A percentile compares a stretch with the other conserved stretches of the same genome.
phyloP scores from a whole-genome alignment of 1,140 invertebrate genomes.

The Neuroterus valhalla region DNA sequence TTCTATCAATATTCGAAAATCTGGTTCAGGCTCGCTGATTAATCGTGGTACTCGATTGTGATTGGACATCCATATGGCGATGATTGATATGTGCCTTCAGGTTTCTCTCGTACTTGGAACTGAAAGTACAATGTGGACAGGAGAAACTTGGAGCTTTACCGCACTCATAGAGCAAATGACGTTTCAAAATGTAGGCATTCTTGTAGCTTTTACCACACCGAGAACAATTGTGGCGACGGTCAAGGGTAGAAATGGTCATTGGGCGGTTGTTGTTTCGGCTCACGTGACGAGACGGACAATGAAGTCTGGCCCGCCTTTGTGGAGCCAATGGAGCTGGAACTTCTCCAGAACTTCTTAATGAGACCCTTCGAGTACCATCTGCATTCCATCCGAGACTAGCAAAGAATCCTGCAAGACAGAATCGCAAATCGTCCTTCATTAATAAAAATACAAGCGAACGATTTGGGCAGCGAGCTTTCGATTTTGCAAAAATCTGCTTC shows the following conservation, averaged over 20 bases:
- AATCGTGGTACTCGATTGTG: conserved; percentile 42
- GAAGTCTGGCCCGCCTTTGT: conserved; percentile 66
- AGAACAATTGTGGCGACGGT: conserved; percentile 70
- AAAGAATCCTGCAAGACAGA: conserved; percentile 69
- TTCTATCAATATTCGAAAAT: not conserved
- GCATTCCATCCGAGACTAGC: conserved; percentile 66
- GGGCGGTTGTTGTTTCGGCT: conserved; percentile 64
- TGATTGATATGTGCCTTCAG: conserved; percentile 74
- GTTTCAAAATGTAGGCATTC: conserved; percentile 72
- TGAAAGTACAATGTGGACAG: conserved; percentile 75
- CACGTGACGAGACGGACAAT: conserved; percentile 65
- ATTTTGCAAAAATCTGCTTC: conserved; percentile 40
- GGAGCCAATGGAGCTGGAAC: conserved; percentile 67
- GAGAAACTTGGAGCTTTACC: conserved; percentile 76
- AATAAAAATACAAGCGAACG: conserved; percentile 46
- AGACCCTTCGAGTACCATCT: conserved; percentile 44
- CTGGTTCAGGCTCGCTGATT: conserved; percentile 55
- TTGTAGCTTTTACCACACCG: conserved; percentile 74
- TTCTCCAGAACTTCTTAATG: conserved; percentile 37
- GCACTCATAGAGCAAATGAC: conserved; percentile 75
- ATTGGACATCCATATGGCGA: conserved; percentile 65
- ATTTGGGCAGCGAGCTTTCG: conserved; percentile 46
- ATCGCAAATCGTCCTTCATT: conserved; percentile 45
- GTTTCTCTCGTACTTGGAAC: conserved; percentile 74
- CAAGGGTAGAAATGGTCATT: conserved; percentile 60